phyloP scores from a whole-genome alignment of 1,140 invertebrate genomes.

The Arion vulgaris region DNA sequence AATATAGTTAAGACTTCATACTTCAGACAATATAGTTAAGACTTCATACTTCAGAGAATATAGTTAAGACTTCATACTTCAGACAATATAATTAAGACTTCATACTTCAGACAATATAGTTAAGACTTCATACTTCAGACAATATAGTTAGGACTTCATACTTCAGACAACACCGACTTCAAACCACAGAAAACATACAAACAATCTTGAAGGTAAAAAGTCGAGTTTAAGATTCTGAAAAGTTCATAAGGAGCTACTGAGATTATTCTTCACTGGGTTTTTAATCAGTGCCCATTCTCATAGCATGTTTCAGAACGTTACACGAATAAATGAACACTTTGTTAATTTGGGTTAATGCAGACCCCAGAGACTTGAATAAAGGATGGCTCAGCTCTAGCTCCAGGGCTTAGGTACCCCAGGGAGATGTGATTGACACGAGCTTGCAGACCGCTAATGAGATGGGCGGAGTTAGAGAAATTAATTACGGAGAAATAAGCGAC shows the following conservation, averaged over 20 bases:
- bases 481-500: slow-evolving; percentile 36
- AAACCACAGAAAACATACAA: too few relatives aligned
- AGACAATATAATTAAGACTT: too few relatives aligned
- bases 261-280: not conserved
- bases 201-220: too few relatives aligned
- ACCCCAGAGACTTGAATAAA: slow-evolving; percentile 4
- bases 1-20: too few relatives aligned
- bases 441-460: slow-evolving; percentile 19
- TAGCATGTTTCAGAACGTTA: not conserved
- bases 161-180: too few relatives aligned
- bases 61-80: too few relatives aligned
- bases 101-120: too few relatives aligned
- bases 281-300: not conserved
- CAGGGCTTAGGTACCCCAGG: not conserved
- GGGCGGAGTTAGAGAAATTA: slow-evolving; percentile 25
- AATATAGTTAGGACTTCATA: too few relatives aligned
- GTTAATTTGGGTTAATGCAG: not conserved
- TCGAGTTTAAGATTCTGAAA: not conserved
- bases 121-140: too few relatives aligned
- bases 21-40: too few relatives aligned
- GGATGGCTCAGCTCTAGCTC: slow-evolving; percentile 2
- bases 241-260: not conserved
- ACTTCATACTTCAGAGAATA: too few relatives aligned
- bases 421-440: slow-evolving; percentile 24
- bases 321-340: slow-evolving; percentile 6